These are phyloP conservation scores for Scrobipalpa atriplicella DNA, from an alignment of 2,888 invertebrate species.

Conservation along the genomic window DNA sequence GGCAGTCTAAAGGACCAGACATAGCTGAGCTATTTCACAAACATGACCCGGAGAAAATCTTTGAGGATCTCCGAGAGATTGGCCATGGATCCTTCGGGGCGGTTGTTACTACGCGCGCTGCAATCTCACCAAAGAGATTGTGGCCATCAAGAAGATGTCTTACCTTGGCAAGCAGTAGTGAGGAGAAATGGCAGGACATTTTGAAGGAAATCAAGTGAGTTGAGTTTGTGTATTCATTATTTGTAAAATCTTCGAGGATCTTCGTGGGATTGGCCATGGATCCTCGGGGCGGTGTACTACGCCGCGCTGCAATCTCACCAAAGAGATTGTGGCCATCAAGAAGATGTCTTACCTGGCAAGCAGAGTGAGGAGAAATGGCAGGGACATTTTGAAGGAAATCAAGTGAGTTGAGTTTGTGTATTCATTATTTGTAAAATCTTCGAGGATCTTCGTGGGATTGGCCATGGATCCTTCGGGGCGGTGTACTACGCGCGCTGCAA, in stretches of 20 bases:
- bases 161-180: conserved; percentile 98
- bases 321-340: conserved; percentile 99
- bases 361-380: conserved; percentile 99
- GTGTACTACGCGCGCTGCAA: conserved; percentile 99
- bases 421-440: conserved; percentile 88
- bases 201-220: conserved; percentile 96
- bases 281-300: conserved; percentile 99
- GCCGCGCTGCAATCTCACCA: conserved; percentile 96
- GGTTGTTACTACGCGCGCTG: conserved; percentile 99
- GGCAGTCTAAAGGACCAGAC: conserved; percentile 98
- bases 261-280: conserved; percentile 99
- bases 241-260: conserved; percentile 97
- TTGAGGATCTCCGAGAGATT: conserved; percentile 98
- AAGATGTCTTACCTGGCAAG: conserved; percentile 99
- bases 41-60: conserved; percentile 98
- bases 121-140: conserved; percentile 97
- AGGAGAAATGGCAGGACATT: conserved; percentile 99
- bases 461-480: conserved; percentile 99
- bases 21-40: conserved; percentile 97
- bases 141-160: conserved; percentile 99
- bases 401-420: conserved; percentile 79
- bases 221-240: neutral
- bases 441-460: conserved; percentile 98
- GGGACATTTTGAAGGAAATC: conserved; percentile 99
- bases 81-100: conserved; percentile 99